Base-by-base conservation (phyloP, 2,888 invertebrate genomes). In the Thysanoteuthis rhombus region DNA sequence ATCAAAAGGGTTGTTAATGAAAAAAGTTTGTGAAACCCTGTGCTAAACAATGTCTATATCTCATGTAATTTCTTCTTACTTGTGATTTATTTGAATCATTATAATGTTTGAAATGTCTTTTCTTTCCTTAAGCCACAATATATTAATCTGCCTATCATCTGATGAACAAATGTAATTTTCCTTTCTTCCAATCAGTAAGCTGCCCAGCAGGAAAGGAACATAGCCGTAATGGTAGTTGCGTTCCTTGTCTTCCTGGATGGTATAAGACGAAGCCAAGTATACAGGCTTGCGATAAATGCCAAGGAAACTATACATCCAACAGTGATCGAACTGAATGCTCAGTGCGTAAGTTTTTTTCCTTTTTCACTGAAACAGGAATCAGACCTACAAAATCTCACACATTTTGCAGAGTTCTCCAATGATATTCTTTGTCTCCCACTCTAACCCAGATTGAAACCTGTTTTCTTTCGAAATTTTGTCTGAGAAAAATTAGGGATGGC, bases 251-350 rank as follows among this genome's bases (percentile, higher is more conserved):
- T 36, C 92, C 40, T n/a, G 94, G 94, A 25, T 94, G 75, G 42
- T 94, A 42, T 45, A 94, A 94, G 45, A 38, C 75, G n/a, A 19
- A 42, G 36, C 92, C 45, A 25, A 94, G 94, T 10, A 94, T 94
- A 42, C 52, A 45, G 6, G 19, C n/a, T 1, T 94, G 94, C 92
- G 38, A 36, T 5, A 52, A 45, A 38, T 94, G 94, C 75, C 38
- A 40, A 22, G 38, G 92, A 25, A 93, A 94, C 19, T 93, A 58
- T 5, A 94, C 94, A 16, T 94, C 94, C 28, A 40, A 94, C 92
- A 94, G 93, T 40, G 94, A 94, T 89, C 94, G 94, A 92, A 45
- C 89, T 0, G 52, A 6, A 19, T 94, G 94, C 92, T 47, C 89
- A n/a, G 10, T 93, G n/a, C 47, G 94, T 94, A 94, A 94, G 94